A percentile compares a stretch with the other conserved stretches of the same genome.
Conservation (phyloP, 1,140 invertebrate species). For the Homalodisca vitripennis region DNA sequence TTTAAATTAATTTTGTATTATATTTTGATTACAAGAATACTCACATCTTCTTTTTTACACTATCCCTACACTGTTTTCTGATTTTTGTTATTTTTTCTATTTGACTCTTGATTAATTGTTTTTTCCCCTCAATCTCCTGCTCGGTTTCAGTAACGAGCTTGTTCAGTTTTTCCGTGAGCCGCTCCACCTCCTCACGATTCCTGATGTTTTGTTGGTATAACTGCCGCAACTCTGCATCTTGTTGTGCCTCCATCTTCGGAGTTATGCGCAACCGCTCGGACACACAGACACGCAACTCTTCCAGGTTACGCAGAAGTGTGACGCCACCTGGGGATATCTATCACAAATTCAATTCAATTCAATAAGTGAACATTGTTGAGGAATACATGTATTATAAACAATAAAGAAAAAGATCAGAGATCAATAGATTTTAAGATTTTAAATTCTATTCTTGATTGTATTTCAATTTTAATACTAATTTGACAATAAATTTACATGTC, state of each 20-base stretch:
- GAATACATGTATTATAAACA: no score
- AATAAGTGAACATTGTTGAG: no score
- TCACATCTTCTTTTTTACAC: conserved; percentile 52
- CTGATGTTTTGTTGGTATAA: conserved; percentile 13
- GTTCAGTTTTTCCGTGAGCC: conserved; percentile 41
- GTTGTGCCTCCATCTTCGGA: conserved; percentile 6
- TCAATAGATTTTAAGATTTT: no score
- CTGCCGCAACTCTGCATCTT: conserved; percentile 7
- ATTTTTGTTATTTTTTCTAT: conserved; percentile 47
- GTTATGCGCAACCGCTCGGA: neutral
- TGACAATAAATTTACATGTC: no score
- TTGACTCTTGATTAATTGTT: conserved; percentile 46
- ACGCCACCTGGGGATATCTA: conserved; percentile 7
- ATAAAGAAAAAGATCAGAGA: no score
- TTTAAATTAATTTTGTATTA: no score
- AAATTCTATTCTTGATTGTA: no score
- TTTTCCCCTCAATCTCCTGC: conserved; percentile 46
- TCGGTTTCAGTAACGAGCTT: conserved; percentile 48
- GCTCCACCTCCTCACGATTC: neutral
- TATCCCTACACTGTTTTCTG: conserved; percentile 46
- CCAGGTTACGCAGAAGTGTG: neutral
- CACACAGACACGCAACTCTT: conserved; percentile 7
- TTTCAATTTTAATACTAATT: no score
- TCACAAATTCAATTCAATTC: no score
- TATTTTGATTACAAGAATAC: conserved; percentile 23